Base-by-base conservation (phyloP, 2,888 invertebrate species). In the Torymus texanus region DNA sequence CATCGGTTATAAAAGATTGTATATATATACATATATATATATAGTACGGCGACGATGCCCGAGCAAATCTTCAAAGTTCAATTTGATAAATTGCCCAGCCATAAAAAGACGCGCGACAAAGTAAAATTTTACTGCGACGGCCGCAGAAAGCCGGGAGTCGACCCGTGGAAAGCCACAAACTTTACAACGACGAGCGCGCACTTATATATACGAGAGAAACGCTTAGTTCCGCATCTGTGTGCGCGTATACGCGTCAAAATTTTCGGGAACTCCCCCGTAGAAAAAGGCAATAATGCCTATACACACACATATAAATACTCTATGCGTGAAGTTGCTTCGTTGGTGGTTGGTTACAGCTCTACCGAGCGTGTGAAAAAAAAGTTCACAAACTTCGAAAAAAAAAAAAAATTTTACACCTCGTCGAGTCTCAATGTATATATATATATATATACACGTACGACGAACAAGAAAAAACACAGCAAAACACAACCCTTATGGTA, bases 311-410 rank as follows among this genome's bases (percentile, higher is more conserved):
- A 21, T 21, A 21, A 2, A 21, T 21, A 21, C 21, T 21, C 21
- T 21, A 21, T 21, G 21, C 21, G 2, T 2, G 21, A 1, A 21
- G 21, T 21, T 21, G 76, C 68, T 63, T 62, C 55, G 68, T 53
- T 68, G 41, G 62, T 61, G 61, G 68, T 62, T n/a, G n/a, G 12
- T 21, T 5, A 21, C 51, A 1, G n/a, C 56, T 21, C 41, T 29
- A 11, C 16, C 12, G 10, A 74, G 66, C 66, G 67, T 61, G 67
- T 75, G 66, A 75, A 66, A 67, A 75, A 75, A 75, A 41, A 41
- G 41, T 67, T 67, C 29, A 51, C 53, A 29, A 53, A 68, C 59
- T 75, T 67, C 53, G 29, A 16, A 75, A 75, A 66, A 68, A 41
- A 41, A 41, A 29, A 21, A 21, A 21, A 21, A 61, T 53, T 29